Percentiles rank a stretch among this genome's conserved stretches.
Evolutionary conservation across 2,888 invertebrate species (phyloP).

Genomic region (Lysandra bellargus): DNA sequence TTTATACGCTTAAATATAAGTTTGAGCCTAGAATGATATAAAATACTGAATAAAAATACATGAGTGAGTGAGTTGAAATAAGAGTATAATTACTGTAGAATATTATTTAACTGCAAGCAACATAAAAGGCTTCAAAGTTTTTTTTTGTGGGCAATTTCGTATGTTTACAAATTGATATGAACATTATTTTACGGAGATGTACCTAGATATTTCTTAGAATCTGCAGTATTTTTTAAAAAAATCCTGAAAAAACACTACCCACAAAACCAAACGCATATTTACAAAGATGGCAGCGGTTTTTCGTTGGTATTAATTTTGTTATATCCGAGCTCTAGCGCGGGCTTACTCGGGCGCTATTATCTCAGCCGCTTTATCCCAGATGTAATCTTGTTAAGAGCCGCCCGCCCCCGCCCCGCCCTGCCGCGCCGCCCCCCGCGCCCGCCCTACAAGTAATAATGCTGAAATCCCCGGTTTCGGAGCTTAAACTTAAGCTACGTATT

Average conservation of each 20-base stretch:
- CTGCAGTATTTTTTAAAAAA: not conserved
- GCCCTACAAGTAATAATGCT: slow-evolving; percentile 67
- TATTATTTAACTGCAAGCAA: too few relatives aligned
- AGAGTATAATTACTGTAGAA: too few relatives aligned
- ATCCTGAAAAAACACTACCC: not conserved
- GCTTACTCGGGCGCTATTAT: slow-evolving; percentile 74
- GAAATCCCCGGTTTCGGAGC: slow-evolving; percentile 73
- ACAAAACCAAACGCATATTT: not conserved
- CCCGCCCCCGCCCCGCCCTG: slow-evolving; percentile 49
- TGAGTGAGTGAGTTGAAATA: too few relatives aligned
- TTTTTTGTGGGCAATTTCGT: not conserved
- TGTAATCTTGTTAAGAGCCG: slow-evolving; percentile 80
- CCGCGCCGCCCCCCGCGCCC: slow-evolving; percentile 44
- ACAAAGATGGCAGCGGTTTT: slow-evolving; percentile 38
- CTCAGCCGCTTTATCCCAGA: slow-evolving; percentile 75
- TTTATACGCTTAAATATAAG: not conserved
- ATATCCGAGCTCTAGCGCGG: slow-evolving; percentile 52
- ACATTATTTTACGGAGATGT: not conserved
- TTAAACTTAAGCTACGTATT: slow-evolving; percentile 70
- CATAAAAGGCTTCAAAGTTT: too few relatives aligned
- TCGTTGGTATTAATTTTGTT: slow-evolving; percentile 70
- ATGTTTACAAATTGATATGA: too few relatives aligned
- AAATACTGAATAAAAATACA: too few relatives aligned
- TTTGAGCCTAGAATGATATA: not conserved
- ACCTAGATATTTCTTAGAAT: too few relatives aligned